Base-by-base conservation (phyloP, 2,888 invertebrate genomes). In the Megamerina dolium region DNA sequence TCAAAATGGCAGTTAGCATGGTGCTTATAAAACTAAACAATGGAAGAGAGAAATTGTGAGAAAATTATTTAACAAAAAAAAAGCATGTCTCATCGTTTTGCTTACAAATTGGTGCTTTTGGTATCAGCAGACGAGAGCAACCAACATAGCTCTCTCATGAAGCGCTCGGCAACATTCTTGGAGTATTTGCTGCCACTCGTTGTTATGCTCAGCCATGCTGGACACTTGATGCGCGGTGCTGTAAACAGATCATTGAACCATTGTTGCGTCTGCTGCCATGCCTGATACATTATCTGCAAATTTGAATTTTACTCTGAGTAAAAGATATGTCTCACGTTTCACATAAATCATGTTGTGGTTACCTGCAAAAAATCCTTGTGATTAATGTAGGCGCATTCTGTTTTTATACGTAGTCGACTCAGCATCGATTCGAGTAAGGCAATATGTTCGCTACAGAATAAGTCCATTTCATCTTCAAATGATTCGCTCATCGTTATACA, bases 11-110 rank as follows among this genome's bases (percentile, higher is more conserved):
- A 5, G 92, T 93, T 39, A 93, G 69, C 49, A 93, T 77, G 16
- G 89, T 90, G 68, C 91, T 92, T 61, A 93, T 78, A 72, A 93
- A 93, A 73, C 93, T 93, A 77, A 49, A 81, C 80, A 55, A 58
- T n/a, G n/a, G n/a, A n/a, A n/a, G n/a, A n/a, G n/a, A n/a, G n/a
- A n/a, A n/a, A n/a, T 13, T 12, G 36, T 14, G 14, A 6, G 13
- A 38, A 35, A 27, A 17, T 37, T 14, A 34, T 33, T 29, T 30
- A 45, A 23, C 10, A 23, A 13, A 9, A 5, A 14, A 9, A 35
- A 8, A 23, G 6, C 10, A 23, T 23, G 6, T 8, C 23, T 23
- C 10, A 23, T 23, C 10, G 10, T 23, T 8, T 23, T 23, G 10
- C 23, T 23, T 23, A 92, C 92, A 92, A 92, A 70, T 91, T 90